These are phyloP conservation scores for Puffinus mauretanicus DNA, from an alignment of 2,113 vertebrate species.

Conservation along the genomic window DNA sequence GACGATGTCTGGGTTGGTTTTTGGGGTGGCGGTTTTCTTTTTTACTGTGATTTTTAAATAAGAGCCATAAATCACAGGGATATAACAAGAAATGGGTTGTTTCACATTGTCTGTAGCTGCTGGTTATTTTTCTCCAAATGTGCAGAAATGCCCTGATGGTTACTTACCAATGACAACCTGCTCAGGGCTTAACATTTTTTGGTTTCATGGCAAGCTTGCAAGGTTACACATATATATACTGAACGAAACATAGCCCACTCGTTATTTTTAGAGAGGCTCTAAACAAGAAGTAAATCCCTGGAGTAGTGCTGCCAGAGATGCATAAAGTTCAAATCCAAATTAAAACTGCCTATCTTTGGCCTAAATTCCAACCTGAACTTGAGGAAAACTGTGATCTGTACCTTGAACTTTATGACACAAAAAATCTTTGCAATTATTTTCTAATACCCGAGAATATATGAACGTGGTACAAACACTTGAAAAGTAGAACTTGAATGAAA, in stretches of 20 bases:
- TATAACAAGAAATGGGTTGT: background rate
- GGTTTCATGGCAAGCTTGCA: slow-evolving; percentile 27
- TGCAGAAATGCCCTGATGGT: background rate
- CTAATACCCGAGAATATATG: background rate
- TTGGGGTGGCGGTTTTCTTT: background rate
- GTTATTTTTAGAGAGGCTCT: slow-evolving; percentile 62
- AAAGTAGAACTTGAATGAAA: background rate
- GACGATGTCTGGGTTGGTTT: background rate
- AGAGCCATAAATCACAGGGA: background rate
- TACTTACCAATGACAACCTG: background rate
- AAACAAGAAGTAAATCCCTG: slow-evolving; percentile 58
- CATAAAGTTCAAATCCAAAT: slow-evolving; percentile 63
- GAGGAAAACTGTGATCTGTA: slow-evolving; percentile 6
- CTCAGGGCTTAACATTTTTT: slow-evolving; percentile 16
- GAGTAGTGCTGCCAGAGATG: slow-evolving; percentile 34
- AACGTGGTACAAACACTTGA: background rate
- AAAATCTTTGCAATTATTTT: background rate
- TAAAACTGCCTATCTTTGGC: slow-evolving; percentile 51
- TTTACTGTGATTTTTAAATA: background rate
- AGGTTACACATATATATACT: slow-evolving; percentile 31
- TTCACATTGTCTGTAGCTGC: background rate
- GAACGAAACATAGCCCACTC: slow-evolving; percentile 39
- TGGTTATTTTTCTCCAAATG: background rate
- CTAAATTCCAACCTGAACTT: slow-evolving; percentile 39
- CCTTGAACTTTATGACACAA: background rate